Percentiles rank a stretch among this genome's conserved stretches.
Conservation (phyloP, 1,140 invertebrate genomes). For the Geopemphigus sp. region DNA sequence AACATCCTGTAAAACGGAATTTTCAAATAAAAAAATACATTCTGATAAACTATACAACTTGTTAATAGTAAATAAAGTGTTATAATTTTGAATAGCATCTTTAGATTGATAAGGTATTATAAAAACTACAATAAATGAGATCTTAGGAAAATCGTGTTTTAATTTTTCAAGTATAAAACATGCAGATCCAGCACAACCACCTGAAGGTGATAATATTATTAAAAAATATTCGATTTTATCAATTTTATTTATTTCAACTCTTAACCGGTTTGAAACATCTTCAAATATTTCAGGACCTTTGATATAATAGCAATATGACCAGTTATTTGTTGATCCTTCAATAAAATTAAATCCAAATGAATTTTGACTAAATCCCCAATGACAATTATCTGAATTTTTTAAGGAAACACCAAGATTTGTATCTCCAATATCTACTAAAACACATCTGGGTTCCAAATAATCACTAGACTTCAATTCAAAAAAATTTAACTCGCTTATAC, state of each 20-base stretch:
- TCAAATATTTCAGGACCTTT: conserved; percentile 43
- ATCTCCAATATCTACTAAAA: conserved; percentile 39
- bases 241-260: conserved; percentile 29
- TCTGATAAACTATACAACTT: conserved; percentile 37
- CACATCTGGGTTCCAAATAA: conserved; percentile 32
- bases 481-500: conserved; percentile 21
- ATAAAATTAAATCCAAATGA: conserved; percentile 36
- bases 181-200: conserved; percentile 37
- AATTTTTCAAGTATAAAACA: conserved; percentile 44
- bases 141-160: conserved; percentile 30
- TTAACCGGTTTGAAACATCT: conserved; percentile 30
- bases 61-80: conserved; percentile 34
- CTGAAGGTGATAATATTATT: conserved; percentile 34
- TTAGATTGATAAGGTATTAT: conserved; percentile 25
- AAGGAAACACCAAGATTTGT: conserved; percentile 7
- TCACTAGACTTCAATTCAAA: conserved; percentile 35
- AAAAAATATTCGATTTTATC: conserved; percentile 42
- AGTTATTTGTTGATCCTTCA: conserved; percentile 41
- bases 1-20: conserved; percentile 41
- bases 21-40: conserved; percentile 45
- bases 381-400: conserved; percentile 4
- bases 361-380: conserved; percentile 34
- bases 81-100: conserved; percentile 47
- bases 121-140: conserved; percentile 24
- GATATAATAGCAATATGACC: conserved; percentile 42